Percentiles rank a stretch among this genome's conserved stretches.
These are phyloP conservation scores for Hemicrepidius hirtus DNA, from an alignment of 2,888 invertebrate genomes.

Conservation along the genomic window DNA sequence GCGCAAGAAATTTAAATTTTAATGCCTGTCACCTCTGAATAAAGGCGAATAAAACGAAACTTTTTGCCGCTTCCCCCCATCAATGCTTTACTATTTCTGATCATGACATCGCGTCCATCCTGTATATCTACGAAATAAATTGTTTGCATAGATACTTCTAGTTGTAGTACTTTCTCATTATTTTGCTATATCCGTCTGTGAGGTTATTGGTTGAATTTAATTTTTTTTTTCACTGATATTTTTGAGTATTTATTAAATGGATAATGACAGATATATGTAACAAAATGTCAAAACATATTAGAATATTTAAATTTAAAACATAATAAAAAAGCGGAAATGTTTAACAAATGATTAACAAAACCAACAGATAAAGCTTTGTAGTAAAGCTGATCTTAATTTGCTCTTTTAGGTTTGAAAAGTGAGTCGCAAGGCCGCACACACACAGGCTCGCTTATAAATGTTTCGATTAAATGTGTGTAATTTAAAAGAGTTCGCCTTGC, in stretches of 20 bases:
- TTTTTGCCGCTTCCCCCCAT: too few relatives aligned
- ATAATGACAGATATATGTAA: slow-evolving; percentile 6
- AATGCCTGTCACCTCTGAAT: too few relatives aligned
- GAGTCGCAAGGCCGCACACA: slow-evolving; percentile 5
- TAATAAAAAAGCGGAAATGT: slow-evolving; percentile 36
- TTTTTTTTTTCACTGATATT: neutral
- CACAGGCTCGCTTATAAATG: slow-evolving; percentile 10
- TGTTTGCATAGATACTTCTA: too few relatives aligned
- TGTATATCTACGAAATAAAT: too few relatives aligned
- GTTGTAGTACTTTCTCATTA: too few relatives aligned
- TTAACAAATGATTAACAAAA: slow-evolving; percentile 36
- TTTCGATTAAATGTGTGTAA: neutral
- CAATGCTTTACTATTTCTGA: too few relatives aligned
- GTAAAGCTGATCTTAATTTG: slow-evolving; percentile 19
- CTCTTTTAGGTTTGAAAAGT: slow-evolving; percentile 22
- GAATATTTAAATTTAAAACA: slow-evolving; percentile 21
- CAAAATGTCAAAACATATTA: slow-evolving; percentile 31
- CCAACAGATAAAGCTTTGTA: slow-evolving; percentile 28
- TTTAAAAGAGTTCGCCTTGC: slow-evolving; percentile 4
- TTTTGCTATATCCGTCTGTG: too few relatives aligned
- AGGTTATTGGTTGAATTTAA: neutral
- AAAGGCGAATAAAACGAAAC: too few relatives aligned
- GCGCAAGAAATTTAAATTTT: too few relatives aligned
- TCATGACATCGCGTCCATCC: too few relatives aligned
- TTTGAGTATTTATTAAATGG: neutral